These are phyloP conservation scores for Phyllotreta cruciferae DNA, from an alignment of 2,888 invertebrate species.

Conservation along the genomic window DNA sequence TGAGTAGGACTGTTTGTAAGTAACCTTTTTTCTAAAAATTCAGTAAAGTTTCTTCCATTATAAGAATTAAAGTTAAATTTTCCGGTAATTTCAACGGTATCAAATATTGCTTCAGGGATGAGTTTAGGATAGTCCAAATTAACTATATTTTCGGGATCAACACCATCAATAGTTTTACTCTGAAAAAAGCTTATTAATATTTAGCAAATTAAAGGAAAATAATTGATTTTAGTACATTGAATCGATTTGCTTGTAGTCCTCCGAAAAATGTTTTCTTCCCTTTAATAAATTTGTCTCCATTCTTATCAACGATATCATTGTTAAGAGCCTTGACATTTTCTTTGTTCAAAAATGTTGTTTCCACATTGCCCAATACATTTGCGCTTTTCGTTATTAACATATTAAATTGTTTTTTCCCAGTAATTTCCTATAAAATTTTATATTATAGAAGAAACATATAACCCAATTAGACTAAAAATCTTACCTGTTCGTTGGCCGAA, in stretches of 20 bases:
- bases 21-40: slow-evolving; percentile 50
- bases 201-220: background rate
- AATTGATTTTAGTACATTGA: slow-evolving; percentile 43
- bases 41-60: slow-evolving; percentile 49
- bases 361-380: slow-evolving; percentile 39
- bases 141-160: slow-evolving; percentile 51
- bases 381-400: slow-evolving; percentile 38
- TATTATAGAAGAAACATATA: too few relatives aligned
- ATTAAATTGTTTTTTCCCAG: slow-evolving; percentile 50
- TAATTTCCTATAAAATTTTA: slow-evolving; percentile 46
- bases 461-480: background rate
- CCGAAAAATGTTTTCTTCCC: slow-evolving; percentile 53
- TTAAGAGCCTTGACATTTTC: slow-evolving; percentile 47
- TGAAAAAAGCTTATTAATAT: slow-evolving; percentile 35
- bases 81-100: slow-evolving; percentile 46
- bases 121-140: slow-evolving; percentile 41
- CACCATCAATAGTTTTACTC: slow-evolving; percentile 45
- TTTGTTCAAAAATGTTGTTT: slow-evolving; percentile 43
- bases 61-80: slow-evolving; percentile 49
- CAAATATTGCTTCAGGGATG: slow-evolving; percentile 51
- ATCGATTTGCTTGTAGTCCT: slow-evolving; percentile 50
- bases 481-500: slow-evolving; percentile 49
- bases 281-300: slow-evolving; percentile 42
- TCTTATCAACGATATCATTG: slow-evolving; percentile 46
- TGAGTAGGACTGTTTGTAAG: slow-evolving; percentile 42